Evolutionary conservation across 2,797 vertebrate species (phyloP).

Genomic region (Molossus molossus): DNA sequence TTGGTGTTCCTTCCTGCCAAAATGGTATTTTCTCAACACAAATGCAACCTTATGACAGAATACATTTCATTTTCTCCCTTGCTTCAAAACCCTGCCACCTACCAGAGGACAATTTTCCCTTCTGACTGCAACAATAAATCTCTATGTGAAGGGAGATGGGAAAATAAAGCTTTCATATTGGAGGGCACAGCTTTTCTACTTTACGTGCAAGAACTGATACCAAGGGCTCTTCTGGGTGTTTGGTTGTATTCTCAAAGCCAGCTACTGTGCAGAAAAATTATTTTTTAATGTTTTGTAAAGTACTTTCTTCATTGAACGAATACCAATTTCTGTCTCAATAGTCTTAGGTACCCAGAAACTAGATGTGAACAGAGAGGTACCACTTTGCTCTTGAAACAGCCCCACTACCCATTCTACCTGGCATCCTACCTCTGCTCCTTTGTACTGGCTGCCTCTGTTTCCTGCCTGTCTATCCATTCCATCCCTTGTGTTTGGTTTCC

Average conservation of each 20-base stretch:
- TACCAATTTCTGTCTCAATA: neutral
- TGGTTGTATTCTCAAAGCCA: slow-evolving; percentile 29
- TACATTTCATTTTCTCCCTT: slow-evolving; percentile 68
- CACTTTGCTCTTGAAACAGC: neutral
- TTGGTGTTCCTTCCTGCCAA: slow-evolving; percentile 66
- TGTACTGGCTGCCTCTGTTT: neutral
- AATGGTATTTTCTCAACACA: slow-evolving; percentile 77
- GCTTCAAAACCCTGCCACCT: slow-evolving; percentile 46
- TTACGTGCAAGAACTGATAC: slow-evolving; percentile 42
- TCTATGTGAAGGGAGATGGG: neutral
- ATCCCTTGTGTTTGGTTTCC: neutral
- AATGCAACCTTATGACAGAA: slow-evolving; percentile 54
- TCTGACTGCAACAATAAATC: slow-evolving; percentile 77
- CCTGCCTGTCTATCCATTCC: neutral
- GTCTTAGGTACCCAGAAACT: neutral
- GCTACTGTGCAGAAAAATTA: neutral
- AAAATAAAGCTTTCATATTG: slow-evolving; percentile 12
- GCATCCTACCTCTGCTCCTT: neutral
- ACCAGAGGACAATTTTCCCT: slow-evolving; percentile 30
- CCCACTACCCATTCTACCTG: neutral
- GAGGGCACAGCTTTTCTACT: slow-evolving; percentile 38
- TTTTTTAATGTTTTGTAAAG: neutral
- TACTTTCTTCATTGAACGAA: neutral
- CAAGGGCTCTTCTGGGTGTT: neutral
- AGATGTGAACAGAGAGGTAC: neutral